Base-by-base conservation (phyloP, 2,113 vertebrate species). In the Bambusicola thoracicus region DNA sequence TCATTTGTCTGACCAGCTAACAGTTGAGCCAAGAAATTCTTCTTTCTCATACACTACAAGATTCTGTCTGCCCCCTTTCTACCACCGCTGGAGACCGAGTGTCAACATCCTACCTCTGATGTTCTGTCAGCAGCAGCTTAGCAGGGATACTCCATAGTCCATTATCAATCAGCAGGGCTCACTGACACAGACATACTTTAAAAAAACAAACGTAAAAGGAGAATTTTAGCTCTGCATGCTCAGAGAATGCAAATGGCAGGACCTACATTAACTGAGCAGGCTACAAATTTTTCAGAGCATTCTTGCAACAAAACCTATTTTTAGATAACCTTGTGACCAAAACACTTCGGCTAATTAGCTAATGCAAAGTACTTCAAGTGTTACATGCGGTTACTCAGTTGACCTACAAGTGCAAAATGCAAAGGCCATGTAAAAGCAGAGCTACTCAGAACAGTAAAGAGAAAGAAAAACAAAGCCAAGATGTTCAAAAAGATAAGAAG, bases 311-410 rank as follows among this genome's bases (percentile, higher is more conserved):
- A 80, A 73, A 72, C 11, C 58, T 85, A 25, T 65, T 73, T 93
- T 88, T 80, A 88, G 65, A 61, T 36, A 93, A 85, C 68, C 7
- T 38, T 59, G 29, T 48, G 36, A 89, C 30, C 63, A 77, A 70
- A 91, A 67, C 74, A 49, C 58, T 84, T 74, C 2, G 24, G 41
- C 22, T 89, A 91, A 84, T 78, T 55, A 89, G 74, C 41, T 70
- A 68, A 38, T 53, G 74, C 12, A 16, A 81, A 81, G 65, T 67
- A 55, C 62, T 87, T 32, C 15, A 86, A 80, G 30, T 2, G 24
- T 74, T 81, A 63, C 27, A 74, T 16, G 29, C 36, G 40, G 34
- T 58, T 46, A 62, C 10, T 73, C 59, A 66, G 62, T n/a, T 34
- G 66, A 63, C 67, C 55, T 62, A 61, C 11, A 77, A 81, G 24